These are phyloP conservation scores for Monodelphis domestica DNA, from an alignment of 2,797 vertebrate species.

Conservation along the genomic window DNA sequence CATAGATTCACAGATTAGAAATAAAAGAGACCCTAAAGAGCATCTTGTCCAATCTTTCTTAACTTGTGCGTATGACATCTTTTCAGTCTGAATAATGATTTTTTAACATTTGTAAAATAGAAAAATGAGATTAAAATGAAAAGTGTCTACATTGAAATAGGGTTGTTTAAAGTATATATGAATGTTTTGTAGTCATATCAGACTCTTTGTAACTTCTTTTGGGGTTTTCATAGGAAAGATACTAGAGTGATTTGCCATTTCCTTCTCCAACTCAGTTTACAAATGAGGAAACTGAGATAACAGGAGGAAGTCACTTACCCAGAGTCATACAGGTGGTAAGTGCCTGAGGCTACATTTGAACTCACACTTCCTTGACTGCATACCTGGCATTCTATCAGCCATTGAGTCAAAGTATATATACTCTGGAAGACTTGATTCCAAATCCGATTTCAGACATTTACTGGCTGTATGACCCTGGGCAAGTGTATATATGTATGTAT, in stretches of 20 bases:
- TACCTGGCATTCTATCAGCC: no score
- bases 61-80: not conserved
- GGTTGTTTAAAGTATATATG: not conserved
- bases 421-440: no score
- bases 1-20: constrained; percentile 18
- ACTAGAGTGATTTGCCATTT: not conserved
- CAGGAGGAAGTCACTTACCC: not conserved
- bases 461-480: no score
- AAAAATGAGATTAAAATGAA: not conserved
- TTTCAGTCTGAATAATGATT: not conserved
- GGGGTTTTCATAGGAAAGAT: not conserved
- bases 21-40: not conserved
- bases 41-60: not conserved
- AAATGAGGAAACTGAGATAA: not conserved
- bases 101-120: not conserved
- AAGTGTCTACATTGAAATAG: not conserved
- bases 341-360: not conserved
- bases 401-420: no score
- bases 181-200: not conserved
- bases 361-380: not conserved
- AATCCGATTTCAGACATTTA: no score
- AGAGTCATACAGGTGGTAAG: no score
- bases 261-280: not conserved
- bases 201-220: not conserved
- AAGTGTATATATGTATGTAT: no score